phyloP scores from a whole-genome alignment of 2,797 vertebrate genomes.

The Myotis pilosus region DNA sequence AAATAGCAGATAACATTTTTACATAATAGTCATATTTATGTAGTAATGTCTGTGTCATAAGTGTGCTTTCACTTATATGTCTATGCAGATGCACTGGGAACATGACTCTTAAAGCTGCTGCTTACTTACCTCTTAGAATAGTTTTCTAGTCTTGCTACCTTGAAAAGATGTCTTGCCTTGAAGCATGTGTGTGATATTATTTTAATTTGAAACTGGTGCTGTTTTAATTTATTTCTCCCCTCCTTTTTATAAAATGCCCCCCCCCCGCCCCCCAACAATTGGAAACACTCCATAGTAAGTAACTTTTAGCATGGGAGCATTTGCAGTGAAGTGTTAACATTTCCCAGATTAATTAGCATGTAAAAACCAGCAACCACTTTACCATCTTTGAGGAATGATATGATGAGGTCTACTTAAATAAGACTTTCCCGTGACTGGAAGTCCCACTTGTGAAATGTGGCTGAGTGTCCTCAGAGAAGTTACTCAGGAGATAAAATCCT shows the following conservation, averaged over 20 bases:
- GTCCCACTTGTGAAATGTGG: not conserved
- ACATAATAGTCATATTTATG: not conserved
- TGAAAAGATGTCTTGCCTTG: not conserved
- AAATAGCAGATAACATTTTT: not conserved
- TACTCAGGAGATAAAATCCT: slow-evolving; percentile 27
- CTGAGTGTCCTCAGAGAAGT: slow-evolving; percentile 48
- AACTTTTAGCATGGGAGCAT: not conserved
- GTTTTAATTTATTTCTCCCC: not conserved
- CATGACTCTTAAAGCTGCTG: not conserved
- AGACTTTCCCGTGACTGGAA: not conserved
- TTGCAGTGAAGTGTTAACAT: slow-evolving; percentile 20
- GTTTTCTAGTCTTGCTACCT: not conserved
- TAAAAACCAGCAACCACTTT: not conserved
- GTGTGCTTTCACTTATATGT: not conserved
- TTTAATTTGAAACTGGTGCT: slow-evolving; percentile 40
- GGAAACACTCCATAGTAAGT: not conserved
- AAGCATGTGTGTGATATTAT: not conserved
- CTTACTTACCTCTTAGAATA: not conserved
- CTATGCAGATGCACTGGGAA: not conserved
- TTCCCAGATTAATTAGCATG: not conserved
- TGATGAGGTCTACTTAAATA: not conserved
- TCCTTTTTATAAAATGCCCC: not conserved
- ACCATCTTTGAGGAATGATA: not conserved
- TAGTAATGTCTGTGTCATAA: not conserved
- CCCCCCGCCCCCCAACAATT: not conserved